Evolutionary conservation across 2,113 vertebrate genomes (phyloP).

Genomic region (Saguinus midas): DNA sequence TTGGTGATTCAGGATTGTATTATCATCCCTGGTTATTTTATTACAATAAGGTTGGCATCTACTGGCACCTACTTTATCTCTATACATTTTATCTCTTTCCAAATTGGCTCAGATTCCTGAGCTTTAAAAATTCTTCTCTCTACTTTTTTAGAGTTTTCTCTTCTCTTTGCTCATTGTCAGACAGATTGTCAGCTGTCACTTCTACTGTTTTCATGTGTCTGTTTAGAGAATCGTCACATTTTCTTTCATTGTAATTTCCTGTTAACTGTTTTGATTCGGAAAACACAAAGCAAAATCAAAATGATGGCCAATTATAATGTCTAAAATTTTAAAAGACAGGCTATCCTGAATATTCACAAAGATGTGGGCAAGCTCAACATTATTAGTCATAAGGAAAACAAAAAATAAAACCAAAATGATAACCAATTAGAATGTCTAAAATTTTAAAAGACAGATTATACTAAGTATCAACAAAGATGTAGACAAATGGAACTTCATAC

Average conservation of each 20-base stretch:
- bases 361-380: background rate
- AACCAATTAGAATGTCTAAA: background rate
- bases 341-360: background rate
- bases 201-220: background rate
- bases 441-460: background rate
- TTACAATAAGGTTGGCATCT: background rate
- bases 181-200: background rate
- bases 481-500: background rate
- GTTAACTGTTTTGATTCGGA: background rate
- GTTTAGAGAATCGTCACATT: background rate
- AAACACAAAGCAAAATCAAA: slow-evolving; percentile 12
- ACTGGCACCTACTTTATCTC: background rate
- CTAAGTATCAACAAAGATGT: background rate
- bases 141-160: background rate
- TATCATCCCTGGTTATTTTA: background rate
- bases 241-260: slow-evolving; percentile 27
- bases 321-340: background rate
- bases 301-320: background rate
- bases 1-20: background rate
- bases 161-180: background rate
- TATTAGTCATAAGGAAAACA: background rate
- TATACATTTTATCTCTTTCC: background rate
- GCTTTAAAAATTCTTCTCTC: background rate
- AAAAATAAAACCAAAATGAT: slow-evolving; percentile 5
- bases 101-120: background rate